Conservation (phyloP, 2,888 invertebrate species). For the Acanthosepion lycidas region DNA sequence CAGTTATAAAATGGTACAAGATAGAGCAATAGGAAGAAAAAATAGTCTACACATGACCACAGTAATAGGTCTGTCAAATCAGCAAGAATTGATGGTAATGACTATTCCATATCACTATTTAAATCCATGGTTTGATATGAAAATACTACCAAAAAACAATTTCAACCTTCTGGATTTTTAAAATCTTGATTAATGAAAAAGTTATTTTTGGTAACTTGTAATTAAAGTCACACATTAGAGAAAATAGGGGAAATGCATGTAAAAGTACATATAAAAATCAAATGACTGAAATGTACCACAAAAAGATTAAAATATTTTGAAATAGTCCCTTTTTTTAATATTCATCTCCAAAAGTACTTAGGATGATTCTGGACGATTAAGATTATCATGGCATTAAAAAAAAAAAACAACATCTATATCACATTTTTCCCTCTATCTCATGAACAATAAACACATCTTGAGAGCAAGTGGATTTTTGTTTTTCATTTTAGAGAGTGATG, state of each 20-base stretch:
- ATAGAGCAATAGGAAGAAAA: not conserved
- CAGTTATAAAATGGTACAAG: not conserved
- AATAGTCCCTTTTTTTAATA: not conserved
- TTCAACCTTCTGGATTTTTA: not conserved
- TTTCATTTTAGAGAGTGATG: not conserved
- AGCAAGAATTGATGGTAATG: not conserved
- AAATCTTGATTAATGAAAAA: not conserved
- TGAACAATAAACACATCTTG: not conserved
- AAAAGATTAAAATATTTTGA: not conserved
- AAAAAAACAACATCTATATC: not conserved
- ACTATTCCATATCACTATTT: not conserved
- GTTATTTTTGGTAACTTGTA: not conserved
- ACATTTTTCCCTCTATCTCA: not conserved
- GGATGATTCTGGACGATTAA: conserved; percentile 33
- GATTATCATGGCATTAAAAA: conserved; percentile 12
- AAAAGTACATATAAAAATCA: not conserved
- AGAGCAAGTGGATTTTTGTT: not conserved
- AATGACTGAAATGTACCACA: not conserved
- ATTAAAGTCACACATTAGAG: not conserved
- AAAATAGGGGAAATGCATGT: not conserved
- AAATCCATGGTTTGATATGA: not conserved
- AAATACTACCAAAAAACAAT: not conserved
- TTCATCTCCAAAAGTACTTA: conserved; percentile 6
- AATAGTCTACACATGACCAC: not conserved
- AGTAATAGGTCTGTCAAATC: conserved; percentile 1